Conservation (phyloP, 2,888 invertebrate species). For the Gnatocerus cornutus region DNA sequence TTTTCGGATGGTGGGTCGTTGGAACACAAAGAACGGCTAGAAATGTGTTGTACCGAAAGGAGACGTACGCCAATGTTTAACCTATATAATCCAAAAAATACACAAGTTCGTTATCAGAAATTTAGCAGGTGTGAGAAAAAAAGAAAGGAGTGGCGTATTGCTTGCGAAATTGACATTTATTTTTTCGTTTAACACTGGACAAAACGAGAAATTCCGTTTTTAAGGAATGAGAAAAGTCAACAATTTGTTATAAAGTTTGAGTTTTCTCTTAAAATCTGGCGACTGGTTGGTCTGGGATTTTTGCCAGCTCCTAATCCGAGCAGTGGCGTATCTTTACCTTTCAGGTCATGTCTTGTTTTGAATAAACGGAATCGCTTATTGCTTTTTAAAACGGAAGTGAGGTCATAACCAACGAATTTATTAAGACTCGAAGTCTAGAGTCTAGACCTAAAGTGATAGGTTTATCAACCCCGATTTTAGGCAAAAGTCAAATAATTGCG, state of each 20-base stretch:
- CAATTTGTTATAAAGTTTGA: too few relatives aligned
- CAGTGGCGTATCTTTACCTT: neutral
- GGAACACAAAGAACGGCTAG: constrained; percentile 9
- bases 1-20: constrained; percentile 27
- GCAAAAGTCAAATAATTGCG: too few relatives aligned
- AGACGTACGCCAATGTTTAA: too few relatives aligned
- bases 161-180: neutral
- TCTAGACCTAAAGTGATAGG: constrained; percentile 1
- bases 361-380: neutral
- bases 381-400: constrained; percentile 7
- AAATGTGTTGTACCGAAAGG: neutral
- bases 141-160: too few relatives aligned
- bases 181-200: neutral
- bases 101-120: neutral
- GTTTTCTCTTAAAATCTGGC: too few relatives aligned
- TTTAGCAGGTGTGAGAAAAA: too few relatives aligned
- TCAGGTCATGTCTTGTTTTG: neutral
- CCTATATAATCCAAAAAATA: neutral
- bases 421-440: neutral
- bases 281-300: neutral
- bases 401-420: neutral
- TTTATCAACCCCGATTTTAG: neutral
- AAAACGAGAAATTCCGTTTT: too few relatives aligned
- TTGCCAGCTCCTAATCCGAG: neutral
- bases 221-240: too few relatives aligned